Conservation (phyloP, 2,888 invertebrate species). For the Bibio marci region DNA sequence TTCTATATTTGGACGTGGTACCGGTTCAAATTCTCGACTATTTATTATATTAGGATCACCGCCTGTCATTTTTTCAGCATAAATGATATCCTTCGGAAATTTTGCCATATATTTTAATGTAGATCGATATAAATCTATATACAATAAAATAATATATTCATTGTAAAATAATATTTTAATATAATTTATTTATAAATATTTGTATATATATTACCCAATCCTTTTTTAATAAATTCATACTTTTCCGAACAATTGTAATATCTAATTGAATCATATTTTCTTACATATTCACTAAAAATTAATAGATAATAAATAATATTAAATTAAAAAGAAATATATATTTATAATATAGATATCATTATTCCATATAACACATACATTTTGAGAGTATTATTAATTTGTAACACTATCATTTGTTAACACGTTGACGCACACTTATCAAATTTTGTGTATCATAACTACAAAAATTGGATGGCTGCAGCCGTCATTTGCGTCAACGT, state of each 20-base stretch:
- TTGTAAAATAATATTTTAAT: not conserved
- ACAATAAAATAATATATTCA: conserved; percentile 1
- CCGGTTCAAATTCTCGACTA: conserved; percentile 36
- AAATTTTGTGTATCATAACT: too few relatives aligned
- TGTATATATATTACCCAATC: conserved; percentile 47
- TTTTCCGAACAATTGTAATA: conserved; percentile 64
- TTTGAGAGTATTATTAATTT: too few relatives aligned
- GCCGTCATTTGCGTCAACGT: too few relatives aligned
- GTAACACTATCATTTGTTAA: too few relatives aligned
- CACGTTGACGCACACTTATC: too few relatives aligned
- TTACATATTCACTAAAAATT: conserved; percentile 63
- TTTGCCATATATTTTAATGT: conserved; percentile 57
- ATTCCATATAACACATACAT: too few relatives aligned
- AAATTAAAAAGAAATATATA: too few relatives aligned
- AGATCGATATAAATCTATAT: conserved; percentile 40
- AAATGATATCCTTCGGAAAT: conserved; percentile 58
- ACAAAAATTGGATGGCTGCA: too few relatives aligned
- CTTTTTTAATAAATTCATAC: conserved; percentile 65
- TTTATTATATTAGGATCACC: conserved; percentile 54
- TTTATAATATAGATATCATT: too few relatives aligned
- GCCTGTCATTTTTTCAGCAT: conserved; percentile 52
- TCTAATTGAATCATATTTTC: conserved; percentile 51
- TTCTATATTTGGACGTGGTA: conserved; percentile 27
- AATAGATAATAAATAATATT: too few relatives aligned
- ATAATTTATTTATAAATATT: not conserved